Percentiles rank a stretch among this genome's conserved stretches.
Evolutionary conservation across 64 coral and sea anemone species (phyloP).

Genomic region (Hydrozoanthus tunicans): DNA sequence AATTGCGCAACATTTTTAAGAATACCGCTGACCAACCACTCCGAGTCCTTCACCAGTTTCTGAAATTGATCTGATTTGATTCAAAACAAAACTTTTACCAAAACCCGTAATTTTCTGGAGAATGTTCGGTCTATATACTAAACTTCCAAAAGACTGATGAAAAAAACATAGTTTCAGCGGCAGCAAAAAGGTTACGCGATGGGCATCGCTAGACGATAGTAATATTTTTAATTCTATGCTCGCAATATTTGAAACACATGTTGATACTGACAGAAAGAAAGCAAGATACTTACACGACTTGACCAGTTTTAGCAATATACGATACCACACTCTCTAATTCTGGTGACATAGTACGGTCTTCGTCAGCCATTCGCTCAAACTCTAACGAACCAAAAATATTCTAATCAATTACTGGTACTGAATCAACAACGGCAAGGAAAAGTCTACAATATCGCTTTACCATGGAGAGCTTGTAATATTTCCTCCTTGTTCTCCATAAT

Average conservation of each 20-base stretch:
- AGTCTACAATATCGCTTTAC: slow-evolving; percentile 17
- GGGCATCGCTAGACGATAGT: neutral
- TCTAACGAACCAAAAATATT: slow-evolving; percentile 71
- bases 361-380: slow-evolving; percentile 94
- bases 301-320: slow-evolving; percentile 92
- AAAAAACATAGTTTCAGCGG: neutral
- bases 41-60: neutral
- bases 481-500: slow-evolving; percentile 93
- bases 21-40: slow-evolving; percentile 30
- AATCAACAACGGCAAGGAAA: neutral
- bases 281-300: slow-evolving; percentile 79
- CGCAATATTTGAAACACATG: neutral
- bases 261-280: neutral
- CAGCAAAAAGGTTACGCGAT: neutral
- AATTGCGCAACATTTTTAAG: slow-evolving; percentile 9
- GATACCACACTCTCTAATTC: slow-evolving; percentile 89
- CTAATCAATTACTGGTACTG: neutral
- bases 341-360: slow-evolving; percentile 83
- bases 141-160: neutral
- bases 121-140: neutral
- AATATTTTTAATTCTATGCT: neutral
- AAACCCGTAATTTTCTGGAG: neutral
- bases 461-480: slow-evolving; percentile 88
- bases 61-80: neutral
- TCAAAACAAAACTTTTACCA: neutral